A percentile compares a stretch with the other conserved stretches of the same genome.
These are phyloP conservation scores for Halocynthia aurantium DNA, from an alignment of 23 tunicate species.

Conservation along the genomic window DNA sequence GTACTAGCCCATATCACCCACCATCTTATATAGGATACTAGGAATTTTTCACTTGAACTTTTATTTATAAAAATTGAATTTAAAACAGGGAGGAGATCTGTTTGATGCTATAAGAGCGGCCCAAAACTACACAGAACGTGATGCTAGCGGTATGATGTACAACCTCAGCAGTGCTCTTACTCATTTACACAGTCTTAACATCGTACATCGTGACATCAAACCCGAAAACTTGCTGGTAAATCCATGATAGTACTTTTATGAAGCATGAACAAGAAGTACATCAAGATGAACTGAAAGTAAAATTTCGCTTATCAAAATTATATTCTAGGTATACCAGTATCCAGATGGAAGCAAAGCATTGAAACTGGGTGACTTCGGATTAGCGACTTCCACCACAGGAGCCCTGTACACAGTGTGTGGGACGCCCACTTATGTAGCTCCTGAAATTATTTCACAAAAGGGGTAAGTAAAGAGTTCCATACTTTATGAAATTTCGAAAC, in stretches of 20 bases:
- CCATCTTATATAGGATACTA: background rate
- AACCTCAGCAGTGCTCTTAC: slow-evolving; percentile 69
- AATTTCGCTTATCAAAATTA: background rate
- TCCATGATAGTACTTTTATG: background rate
- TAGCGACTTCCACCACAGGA: slow-evolving; percentile 71
- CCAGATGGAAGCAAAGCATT: slow-evolving; percentile 70
- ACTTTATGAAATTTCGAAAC: too few species aligned
- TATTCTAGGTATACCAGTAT: slow-evolving; percentile 29
- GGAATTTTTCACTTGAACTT: background rate
- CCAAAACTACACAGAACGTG: slow-evolving; percentile 55
- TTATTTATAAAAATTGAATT: slow-evolving; percentile 3
- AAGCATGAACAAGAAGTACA: background rate
- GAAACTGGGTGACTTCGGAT: slow-evolving; percentile 95
- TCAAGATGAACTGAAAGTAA: background rate
- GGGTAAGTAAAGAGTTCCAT: slow-evolving; percentile 17
- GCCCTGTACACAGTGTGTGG: slow-evolving; percentile 94
- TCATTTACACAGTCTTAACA: slow-evolving; percentile 69
- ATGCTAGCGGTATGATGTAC: slow-evolving; percentile 76
- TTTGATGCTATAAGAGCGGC: slow-evolving; percentile 88
- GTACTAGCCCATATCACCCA: too few species aligned
- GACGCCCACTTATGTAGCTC: slow-evolving; percentile 99
- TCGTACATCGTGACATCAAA: slow-evolving; percentile 94
- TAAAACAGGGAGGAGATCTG: slow-evolving; percentile 83
- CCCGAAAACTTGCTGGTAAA: slow-evolving; percentile 89
- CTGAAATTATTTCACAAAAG: slow-evolving; percentile 81